phyloP scores from a whole-genome alignment of 2,113 vertebrate species.

The Machaerirhynchus nigripectus region DNA sequence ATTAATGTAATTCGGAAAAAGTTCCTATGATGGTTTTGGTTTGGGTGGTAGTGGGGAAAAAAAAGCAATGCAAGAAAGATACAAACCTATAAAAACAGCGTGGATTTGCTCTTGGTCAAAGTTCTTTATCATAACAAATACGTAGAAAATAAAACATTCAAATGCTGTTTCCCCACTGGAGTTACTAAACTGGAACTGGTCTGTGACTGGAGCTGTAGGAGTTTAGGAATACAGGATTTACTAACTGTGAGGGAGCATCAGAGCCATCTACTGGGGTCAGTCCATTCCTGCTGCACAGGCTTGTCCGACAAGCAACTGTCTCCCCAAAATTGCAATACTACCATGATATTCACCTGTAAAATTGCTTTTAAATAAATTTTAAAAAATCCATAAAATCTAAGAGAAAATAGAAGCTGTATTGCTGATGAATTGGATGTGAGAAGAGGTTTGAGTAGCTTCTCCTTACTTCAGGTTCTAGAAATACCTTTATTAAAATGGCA shows the following conservation, averaged over 20 bases:
- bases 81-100: background rate
- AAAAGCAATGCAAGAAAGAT: background rate
- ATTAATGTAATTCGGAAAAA: background rate
- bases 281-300: background rate
- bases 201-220: background rate
- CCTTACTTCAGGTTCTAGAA: background rate
- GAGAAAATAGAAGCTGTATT: background rate
- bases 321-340: background rate
- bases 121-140: background rate
- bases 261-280: conserved; percentile 61
- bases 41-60: background rate
- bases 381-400: background rate
- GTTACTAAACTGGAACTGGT: background rate
- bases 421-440: background rate
- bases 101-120: background rate
- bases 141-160: background rate
- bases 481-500: background rate
- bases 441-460: background rate
- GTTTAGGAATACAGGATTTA: background rate
- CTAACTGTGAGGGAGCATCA: conserved; percentile 23
- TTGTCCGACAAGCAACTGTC: background rate
- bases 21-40: background rate
- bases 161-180: background rate
- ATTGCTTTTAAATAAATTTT: background rate
- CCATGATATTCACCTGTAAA: background rate